Conservation (phyloP, 2,113 vertebrate genomes). For the Sceloporus tristichus region DNA sequence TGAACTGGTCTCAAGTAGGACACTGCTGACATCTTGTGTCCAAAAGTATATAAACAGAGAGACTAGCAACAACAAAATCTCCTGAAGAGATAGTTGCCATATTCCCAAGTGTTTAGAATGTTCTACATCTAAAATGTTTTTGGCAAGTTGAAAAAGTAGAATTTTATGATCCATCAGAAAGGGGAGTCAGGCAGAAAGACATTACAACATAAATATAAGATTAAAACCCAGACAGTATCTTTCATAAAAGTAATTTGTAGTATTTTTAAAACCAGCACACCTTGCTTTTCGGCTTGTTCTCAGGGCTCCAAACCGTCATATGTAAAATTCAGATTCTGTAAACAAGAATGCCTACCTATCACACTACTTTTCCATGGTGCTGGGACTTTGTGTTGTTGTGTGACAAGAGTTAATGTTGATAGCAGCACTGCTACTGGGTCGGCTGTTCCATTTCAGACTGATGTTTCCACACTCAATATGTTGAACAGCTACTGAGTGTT, state of each 20-base stretch:
- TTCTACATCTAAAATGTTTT: background rate
- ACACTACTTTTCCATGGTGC: too few relatives aligned
- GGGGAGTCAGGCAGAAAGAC: background rate
- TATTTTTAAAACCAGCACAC: background rate
- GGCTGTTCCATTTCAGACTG: too few relatives aligned
- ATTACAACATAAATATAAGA: background rate
- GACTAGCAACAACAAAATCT: background rate
- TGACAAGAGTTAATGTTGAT: too few relatives aligned
- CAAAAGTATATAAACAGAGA: background rate
- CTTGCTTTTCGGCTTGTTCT: background rate
- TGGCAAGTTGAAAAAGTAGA: background rate
- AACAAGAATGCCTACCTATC: too few relatives aligned
- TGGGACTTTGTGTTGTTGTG: too few relatives aligned
- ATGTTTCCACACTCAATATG: too few relatives aligned
- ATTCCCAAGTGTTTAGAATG: background rate
- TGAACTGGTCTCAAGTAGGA: constrained; percentile 13
- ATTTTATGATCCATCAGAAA: background rate
- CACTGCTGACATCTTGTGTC: constrained; percentile 76
- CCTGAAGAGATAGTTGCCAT: background rate
- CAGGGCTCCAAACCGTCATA: background rate
- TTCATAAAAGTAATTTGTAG: background rate
- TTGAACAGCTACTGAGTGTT: too few relatives aligned
- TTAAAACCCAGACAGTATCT: background rate
- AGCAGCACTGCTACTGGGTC: too few relatives aligned
- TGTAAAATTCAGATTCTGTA: background rate